Evolutionary conservation across 2,113 vertebrate species (phyloP), one percentile per base, ranked within the genome.

Genomic region (Apteryx mantelli): DNA sequence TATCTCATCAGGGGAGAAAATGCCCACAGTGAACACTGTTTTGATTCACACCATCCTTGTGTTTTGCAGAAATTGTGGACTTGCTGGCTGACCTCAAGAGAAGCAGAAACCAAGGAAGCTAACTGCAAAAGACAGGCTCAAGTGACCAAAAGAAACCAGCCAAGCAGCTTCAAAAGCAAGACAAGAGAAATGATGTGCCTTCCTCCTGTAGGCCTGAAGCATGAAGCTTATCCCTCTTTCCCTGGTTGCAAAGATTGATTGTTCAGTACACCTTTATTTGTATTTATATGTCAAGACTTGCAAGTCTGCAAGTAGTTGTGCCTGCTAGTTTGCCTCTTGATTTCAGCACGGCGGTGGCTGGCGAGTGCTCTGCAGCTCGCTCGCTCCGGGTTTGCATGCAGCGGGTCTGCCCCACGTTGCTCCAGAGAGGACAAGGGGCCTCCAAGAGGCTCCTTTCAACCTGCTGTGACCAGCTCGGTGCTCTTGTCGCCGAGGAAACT

Each of bases 11-110:
- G 1, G 15, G 25, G 19, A 9, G 30, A 14, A 5, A 55, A 50
- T 56, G 3, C 56, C 26, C 16, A 28, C 13, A 13, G 11, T 11
- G 19, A 64, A 24, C 8, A 4, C 17, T 63, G 30, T 25, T n/a
- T 40, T 28, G 30, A 50, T 81, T 80, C 70, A 92, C 0, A 1
- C 19, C 21, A 7, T 2, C 40, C 28, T 48, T 56, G 38, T 73
- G 28, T 89, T 83, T 60, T 76, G 56, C 95, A 98, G 97, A 75
- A 25, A 97, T 98, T 17, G 97, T 98, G 75, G 96, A 97, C 55
- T 16, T 1, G 0, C 89, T 97, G 92, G 64, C 86, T 24, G 91
- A 70, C 20, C 77, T 96, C 74, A 81, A 96, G 68, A 94, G 89
- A n/a, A 74, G 91, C 58, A 86, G 95, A 50, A 94, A 25, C 78